Percentiles rank a stretch among this genome's conserved stretches.
These are phyloP conservation scores for Pantelozetes paolii DNA, from an alignment of 2,888 invertebrate genomes.

Conservation along the genomic window DNA sequence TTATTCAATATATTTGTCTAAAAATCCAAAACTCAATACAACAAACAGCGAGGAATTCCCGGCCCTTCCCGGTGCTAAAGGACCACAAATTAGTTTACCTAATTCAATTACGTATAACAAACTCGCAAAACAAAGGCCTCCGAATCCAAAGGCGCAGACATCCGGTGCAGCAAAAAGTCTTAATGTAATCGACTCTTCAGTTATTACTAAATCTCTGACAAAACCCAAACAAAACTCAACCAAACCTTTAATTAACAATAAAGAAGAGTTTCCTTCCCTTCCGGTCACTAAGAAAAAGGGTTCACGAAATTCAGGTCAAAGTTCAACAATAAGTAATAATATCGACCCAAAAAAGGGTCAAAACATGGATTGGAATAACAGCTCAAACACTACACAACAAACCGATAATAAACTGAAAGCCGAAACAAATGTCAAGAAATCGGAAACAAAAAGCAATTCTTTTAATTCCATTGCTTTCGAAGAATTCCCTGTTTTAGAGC, in stretches of 20 bases:
- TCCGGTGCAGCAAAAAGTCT: neutral
- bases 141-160: neutral
- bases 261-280: slow-evolving; percentile 36
- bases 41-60: slow-evolving; percentile 39
- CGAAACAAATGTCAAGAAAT: neutral
- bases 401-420: neutral
- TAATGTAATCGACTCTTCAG: neutral
- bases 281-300: slow-evolving; percentile 16
- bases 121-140: neutral
- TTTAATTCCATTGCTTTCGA: neutral
- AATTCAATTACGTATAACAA: neutral
- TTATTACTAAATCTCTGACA: neutral
- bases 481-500: slow-evolving; percentile 8
- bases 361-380: neutral
- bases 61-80: slow-evolving; percentile 20
- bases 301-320: neutral
- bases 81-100: neutral
- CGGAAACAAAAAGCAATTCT: neutral
- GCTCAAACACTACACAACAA: too few species aligned
- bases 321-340: neutral
- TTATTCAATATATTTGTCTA: neutral
- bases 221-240: neutral
- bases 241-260: slow-evolving; percentile 17
- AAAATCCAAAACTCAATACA: slow-evolving; percentile 12
- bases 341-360: neutral